Percentiles rank a stretch among this genome's conserved stretches.
These are phyloP conservation scores for Drosophila subsilvestris DNA, from an alignment of 2,888 invertebrate species.

Conservation along the genomic window DNA sequence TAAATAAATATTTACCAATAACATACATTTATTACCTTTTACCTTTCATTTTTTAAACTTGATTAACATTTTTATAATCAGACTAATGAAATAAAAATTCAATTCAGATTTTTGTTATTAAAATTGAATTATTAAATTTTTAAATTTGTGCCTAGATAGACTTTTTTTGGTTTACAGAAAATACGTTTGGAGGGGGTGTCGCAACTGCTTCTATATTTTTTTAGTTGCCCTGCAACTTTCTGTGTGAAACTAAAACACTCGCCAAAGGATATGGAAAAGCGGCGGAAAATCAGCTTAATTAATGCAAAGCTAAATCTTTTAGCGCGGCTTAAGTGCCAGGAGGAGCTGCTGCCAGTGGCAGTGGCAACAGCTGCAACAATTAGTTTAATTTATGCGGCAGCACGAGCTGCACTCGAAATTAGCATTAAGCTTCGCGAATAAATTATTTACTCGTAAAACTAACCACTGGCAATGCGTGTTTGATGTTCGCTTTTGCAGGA, in stretches of 20 bases:
- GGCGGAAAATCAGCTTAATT: conserved; percentile 56
- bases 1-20: neutral
- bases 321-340: conserved; percentile 51
- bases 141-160: too few species aligned
- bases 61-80: too few species aligned
- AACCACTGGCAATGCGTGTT: conserved; percentile 5
- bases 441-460: conserved; percentile 23
- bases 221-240: neutral
- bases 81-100: too few species aligned
- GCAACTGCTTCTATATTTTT: neutral
- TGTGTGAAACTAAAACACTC: neutral
- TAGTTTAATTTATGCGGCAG: conserved; percentile 66
- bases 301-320: conserved; percentile 71
- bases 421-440: conserved; percentile 52
- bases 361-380: conserved; percentile 43
- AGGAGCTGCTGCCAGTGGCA: conserved; percentile 27
- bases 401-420: conserved; percentile 64
- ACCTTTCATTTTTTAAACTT: too few species aligned
- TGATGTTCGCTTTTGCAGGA: conserved; percentile 86
- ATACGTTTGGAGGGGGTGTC: neutral
- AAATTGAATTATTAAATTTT: too few species aligned
- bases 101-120: too few species aligned
- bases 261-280: conserved; percentile 6
- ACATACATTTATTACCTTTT: neutral
- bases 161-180: neutral